A percentile compares a stretch with the other conserved stretches of the same genome.
Evolutionary conservation across 2,797 vertebrate species (phyloP).

Genomic region (Chiloscyllium punctatum): DNA sequence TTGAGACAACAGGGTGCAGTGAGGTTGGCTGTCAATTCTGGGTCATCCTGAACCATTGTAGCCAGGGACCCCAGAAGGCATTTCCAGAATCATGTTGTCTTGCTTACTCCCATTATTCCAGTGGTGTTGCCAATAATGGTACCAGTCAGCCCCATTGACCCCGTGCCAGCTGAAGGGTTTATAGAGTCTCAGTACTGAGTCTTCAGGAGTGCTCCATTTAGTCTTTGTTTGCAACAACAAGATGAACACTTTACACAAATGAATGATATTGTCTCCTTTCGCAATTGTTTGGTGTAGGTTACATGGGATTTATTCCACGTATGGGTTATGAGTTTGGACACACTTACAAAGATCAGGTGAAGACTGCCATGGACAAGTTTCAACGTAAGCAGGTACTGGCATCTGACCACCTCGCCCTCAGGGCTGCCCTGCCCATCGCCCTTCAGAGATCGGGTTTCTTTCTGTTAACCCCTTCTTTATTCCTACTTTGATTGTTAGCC

Average conservation of each 20-base stretch:
- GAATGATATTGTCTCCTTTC: not conserved
- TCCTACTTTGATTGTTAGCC: not conserved
- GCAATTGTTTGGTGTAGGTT: slow-evolving; percentile 12
- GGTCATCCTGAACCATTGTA: not conserved
- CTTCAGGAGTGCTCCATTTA: no score
- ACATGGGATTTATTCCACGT: slow-evolving; percentile 24
- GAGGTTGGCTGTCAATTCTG: not conserved
- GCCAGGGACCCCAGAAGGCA: not conserved
- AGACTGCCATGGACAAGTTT: slow-evolving; percentile 21
- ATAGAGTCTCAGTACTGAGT: not conserved
- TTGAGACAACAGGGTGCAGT: not conserved
- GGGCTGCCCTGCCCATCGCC: not conserved
- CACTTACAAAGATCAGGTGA: not conserved
- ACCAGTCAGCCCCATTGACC: not conserved
- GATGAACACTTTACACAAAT: no score
- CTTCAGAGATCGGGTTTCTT: not conserved
- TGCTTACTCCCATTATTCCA: not conserved
- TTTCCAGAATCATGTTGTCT: not conserved
- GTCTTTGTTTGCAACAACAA: not conserved
- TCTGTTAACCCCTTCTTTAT: not conserved
- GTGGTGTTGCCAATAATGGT: not conserved
- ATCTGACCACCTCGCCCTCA: not conserved
- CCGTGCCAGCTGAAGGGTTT: no score
- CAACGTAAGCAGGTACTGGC: slow-evolving; percentile 6
- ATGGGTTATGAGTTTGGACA: not conserved